These are phyloP conservation scores for Ophthalmolycus amberensis DNA, from an alignment of 2,113 vertebrate species.

Conservation along the genomic window DNA sequence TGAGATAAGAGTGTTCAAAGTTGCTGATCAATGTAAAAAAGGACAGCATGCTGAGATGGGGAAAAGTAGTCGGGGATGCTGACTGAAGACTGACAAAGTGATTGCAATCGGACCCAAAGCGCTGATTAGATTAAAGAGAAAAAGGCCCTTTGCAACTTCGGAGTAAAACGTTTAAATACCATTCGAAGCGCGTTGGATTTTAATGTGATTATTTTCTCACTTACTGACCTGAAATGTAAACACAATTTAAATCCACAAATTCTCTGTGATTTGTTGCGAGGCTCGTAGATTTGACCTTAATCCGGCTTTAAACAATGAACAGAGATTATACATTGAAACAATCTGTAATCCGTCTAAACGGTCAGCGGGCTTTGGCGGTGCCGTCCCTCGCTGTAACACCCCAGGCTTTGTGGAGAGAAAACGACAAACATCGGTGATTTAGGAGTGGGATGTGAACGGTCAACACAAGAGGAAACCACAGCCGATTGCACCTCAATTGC, in stretches of 20 bases:
- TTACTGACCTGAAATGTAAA: conserved; percentile 21
- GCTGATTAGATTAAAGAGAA: conserved; percentile 41
- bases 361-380: conserved; percentile 38
- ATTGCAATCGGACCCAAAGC: conserved; percentile 29
- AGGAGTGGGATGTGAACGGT: conserved; percentile 3
- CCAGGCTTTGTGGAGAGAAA: background rate
- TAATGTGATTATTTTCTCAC: background rate
- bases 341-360: conserved; percentile 72
- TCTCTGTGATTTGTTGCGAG: conserved; percentile 26
- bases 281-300: conserved; percentile 48
- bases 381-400: conserved; percentile 19
- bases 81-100: conserved; percentile 46
- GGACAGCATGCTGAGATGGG: conserved; percentile 34
- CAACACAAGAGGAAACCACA: background rate
- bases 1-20: conserved; percentile 69
- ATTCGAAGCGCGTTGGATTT: background rate
- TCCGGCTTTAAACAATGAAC: conserved; percentile 60
- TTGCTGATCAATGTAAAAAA: conserved; percentile 69
- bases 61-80: conserved; percentile 49
- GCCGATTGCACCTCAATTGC: conserved; percentile 16
- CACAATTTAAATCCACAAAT: conserved; percentile 30
- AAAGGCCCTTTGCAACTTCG: background rate
- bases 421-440: conserved; percentile 18
- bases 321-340: conserved; percentile 64
- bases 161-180: background rate